Evolutionary conservation across 2,113 vertebrate genomes (phyloP), one percentile per base, ranked within the genome.

Genomic region (Caranx melampygus): DNA sequence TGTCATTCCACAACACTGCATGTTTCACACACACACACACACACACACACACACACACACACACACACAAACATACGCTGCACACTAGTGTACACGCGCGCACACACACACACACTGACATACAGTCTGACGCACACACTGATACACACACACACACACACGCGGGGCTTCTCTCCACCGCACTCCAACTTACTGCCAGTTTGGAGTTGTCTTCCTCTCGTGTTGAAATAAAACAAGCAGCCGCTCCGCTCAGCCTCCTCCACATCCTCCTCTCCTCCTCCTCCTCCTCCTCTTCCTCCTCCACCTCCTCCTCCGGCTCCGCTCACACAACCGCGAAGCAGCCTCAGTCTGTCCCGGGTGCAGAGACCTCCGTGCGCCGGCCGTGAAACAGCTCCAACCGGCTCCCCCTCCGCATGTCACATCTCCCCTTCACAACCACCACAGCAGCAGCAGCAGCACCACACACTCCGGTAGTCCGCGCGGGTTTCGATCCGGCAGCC

Each of bases 161-260:
- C 79, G 20, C 66, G 61, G 64, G 72, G 77, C 80, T 84, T 85
- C 78, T 94, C 94, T 86, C 69, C 87, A 57, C 73, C 73, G 47
- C 81, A 69, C 79, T 84, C 66, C 78, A 87, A 97, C 97, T 98
- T 96, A 98, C 97, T 87, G 94, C 95, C 94, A 95, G 92, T 95
- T 92, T 91, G 95, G 95, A 95, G 94, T 96, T 89, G 94, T 95
- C 95, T 92, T 91, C 93, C 78, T 89, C 94, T 92, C 88, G 79
- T 83, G 92, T 95, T 96, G 96, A 93, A 93, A 88, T 83, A 45
- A 93, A 87, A 91, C 79, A 81, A 78, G 94, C 93, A 86, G 81
- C 79, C 58, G 63, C 78, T 79, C 70, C 82, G 52, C 61, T 88
- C 81, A 83, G 57, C 81, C 85, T 80, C 89, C 81, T 78, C 65